Conservation (phyloP, 1,140 invertebrate species). For the Chironomus tepperi region DNA sequence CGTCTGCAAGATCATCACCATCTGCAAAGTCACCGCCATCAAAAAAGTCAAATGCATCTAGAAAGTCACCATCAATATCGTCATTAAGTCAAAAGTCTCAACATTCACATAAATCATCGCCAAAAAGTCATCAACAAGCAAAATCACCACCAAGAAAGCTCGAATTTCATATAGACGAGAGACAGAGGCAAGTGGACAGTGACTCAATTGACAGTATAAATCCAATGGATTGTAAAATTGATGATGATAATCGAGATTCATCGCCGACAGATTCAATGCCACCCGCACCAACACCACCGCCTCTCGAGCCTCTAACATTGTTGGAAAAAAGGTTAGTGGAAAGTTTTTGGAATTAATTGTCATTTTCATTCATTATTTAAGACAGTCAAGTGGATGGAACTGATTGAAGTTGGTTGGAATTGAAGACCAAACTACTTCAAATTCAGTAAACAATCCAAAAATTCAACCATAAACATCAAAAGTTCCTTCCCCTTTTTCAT, state of each 20-base stretch:
- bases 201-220: conserved; percentile 16
- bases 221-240: conserved; percentile 18
- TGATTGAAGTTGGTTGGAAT: too few species aligned
- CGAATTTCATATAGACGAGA: background rate
- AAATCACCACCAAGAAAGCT: background rate
- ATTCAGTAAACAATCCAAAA: too few species aligned
- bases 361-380: too few species aligned
- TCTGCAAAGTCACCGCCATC: background rate
- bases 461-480: too few species aligned
- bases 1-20: background rate
- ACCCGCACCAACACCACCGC: background rate
- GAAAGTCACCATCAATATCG: background rate
- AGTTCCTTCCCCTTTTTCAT: too few species aligned
- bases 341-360: too few species aligned
- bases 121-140: background rate
- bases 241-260: conserved; percentile 18
- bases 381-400: too few species aligned
- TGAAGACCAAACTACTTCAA: too few species aligned
- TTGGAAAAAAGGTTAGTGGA: conserved; percentile 14
- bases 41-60: background rate
- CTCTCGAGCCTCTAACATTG: background rate
- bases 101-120: background rate
- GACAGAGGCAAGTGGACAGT: background rate
- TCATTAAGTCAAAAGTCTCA: background rate
- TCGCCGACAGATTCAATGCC: conserved; percentile 20